Evolutionary conservation across 1,140 invertebrate genomes (phyloP), one percentile per base, ranked within the genome.

Genomic region (Drosophila paulistorum): DNA sequence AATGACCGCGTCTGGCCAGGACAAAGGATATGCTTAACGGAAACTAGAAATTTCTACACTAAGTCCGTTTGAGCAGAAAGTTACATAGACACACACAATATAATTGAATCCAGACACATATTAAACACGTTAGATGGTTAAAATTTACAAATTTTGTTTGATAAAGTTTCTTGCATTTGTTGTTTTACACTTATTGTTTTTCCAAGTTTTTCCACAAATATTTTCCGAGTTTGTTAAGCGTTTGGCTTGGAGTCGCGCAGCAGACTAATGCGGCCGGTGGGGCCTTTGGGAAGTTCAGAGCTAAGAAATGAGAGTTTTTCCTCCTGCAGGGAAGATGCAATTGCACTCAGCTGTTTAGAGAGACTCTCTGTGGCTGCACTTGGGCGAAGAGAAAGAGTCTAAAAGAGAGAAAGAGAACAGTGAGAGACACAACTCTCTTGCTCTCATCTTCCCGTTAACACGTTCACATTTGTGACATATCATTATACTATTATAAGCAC

Each of bases 401-500:
- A 13, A 39, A 10, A 33, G 48, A 11, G 45, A 23, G 45, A 20
- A 9, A 51, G 5, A 20, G 45, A 39, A 10, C 37, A 59, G 48
- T 54, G 11, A 33, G 45, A 20, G 45, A 23, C 10, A 51, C 3
- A 51, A 3, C 17, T 65, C 48, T 65, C n/a, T 58, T 41, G 2
- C 9, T 14, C 23, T 37, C 17, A 17, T 35, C 39, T 30, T 9
- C 30, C 66, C 59, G 30, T 81, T 72, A 75, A 72, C 65, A 65
- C 74, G 54, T 69, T 85, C 67, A 66, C 39, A 65, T 81, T 85
- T 71, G 59, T 68, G 64, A 39, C 65, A 72, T 70, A 75, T 80
- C 74, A 86, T 79, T 74, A 86, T 87, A 68, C 39, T 70, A 82
- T 83, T 89, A 86, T 69, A 57, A 79, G 77, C 82, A 82, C 77